Evolutionary conservation across 2,113 vertebrate genomes (phyloP).

Genomic region (Agelaius phoeniceus): DNA sequence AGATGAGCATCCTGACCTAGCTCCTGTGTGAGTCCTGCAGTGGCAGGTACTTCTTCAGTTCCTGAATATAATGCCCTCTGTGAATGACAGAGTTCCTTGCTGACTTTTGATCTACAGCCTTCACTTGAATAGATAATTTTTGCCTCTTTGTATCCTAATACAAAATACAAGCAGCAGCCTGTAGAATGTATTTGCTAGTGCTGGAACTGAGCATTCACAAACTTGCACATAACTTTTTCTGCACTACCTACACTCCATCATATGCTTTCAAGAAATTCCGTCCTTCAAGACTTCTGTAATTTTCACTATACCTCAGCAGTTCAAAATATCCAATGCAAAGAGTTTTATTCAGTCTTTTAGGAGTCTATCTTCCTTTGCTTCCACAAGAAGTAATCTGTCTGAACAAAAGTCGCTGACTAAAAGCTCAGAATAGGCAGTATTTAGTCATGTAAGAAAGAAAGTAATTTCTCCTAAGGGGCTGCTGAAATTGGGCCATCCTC

Average conservation of each 20-base stretch:
- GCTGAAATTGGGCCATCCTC: background rate
- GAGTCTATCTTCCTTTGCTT: background rate
- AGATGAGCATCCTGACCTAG: background rate
- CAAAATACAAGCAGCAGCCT: background rate
- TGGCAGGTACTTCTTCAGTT: background rate
- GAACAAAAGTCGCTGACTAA: background rate
- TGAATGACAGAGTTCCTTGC: background rate
- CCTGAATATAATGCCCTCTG: background rate
- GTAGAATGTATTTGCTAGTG: background rate
- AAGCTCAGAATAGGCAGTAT: background rate
- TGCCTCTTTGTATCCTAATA: background rate
- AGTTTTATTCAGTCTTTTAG: background rate
- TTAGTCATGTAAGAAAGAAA: background rate
- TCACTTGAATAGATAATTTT: background rate
- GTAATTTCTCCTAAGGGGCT: background rate
- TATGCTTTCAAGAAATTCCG: background rate
- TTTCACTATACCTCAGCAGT: background rate
- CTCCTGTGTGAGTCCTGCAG: background rate
- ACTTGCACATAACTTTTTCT: background rate
- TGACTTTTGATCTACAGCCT: background rate
- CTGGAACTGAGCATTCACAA: background rate
- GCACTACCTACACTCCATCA: background rate
- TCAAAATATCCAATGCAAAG: background rate
- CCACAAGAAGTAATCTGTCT: background rate
- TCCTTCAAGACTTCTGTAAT: background rate